Evolutionary conservation across 2,113 vertebrate species (phyloP), one percentile per base, ranked within the genome.

Genomic region (Podarcis raffonei): DNA sequence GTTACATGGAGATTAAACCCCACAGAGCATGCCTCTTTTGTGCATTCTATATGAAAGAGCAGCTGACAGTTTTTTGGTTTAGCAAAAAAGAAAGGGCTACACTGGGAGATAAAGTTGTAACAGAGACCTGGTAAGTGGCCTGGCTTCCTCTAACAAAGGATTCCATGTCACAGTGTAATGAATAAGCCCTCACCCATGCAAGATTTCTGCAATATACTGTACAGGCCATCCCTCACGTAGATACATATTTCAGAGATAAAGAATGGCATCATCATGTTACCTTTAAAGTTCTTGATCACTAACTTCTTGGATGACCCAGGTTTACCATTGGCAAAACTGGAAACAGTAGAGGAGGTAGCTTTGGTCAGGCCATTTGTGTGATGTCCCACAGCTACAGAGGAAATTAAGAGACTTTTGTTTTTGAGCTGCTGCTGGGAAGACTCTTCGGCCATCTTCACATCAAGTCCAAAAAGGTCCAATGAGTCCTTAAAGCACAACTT

Each of bases 201-300:
- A 9, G 20, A 27, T 81, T 53, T 53, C 22, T 69, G 9, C n/a
- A 84, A 48, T 18, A 18, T 15, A 69, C 6, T 42, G 39, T 42
- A 42, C 39, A 68, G 0, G 0, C 4, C 87, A 90, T 32, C 84
- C 86, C 90, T 57, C 13, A n/a, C 16, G 42, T 2, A 69, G 8
- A 42, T 12, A 37, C 22, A 66, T 13, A 32, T 37, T 79, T 81
- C 87, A 69, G 0, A 83, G 39, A 42, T 75, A 86, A 91, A 6
- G 85, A 92, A 84, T 90, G 90, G 92, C 87, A 62, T 90, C 0
- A 30, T 81, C 71, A 82, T 92, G 87, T 96, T 98, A 99, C 99
- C 99, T 99, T 98, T 99, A 97, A 99, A 99, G 97, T 99, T 99
- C 97, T 99, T 99, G 98, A 99, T 99, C 94, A 99, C 98, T 98